Conservation (phyloP, 2,797 vertebrate species). For the Ciconia nigra region DNA sequence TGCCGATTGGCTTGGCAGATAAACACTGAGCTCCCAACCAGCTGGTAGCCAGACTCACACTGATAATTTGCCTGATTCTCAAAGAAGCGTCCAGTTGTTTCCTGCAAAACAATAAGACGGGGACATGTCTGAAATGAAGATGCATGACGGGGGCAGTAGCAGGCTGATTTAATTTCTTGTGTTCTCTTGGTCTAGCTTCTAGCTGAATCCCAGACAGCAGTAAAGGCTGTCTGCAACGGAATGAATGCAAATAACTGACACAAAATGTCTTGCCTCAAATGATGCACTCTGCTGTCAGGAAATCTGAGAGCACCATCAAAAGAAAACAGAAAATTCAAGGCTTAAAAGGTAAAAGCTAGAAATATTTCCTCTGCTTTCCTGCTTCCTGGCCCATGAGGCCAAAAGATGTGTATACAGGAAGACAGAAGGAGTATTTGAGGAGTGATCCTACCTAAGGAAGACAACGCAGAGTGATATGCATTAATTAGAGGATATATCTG, state of each 20-base stretch:
- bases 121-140: background rate
- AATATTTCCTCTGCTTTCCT: background rate
- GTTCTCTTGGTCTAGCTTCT: background rate
- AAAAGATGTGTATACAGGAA: background rate
- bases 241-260: background rate
- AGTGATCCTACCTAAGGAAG: background rate
- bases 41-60: constrained; percentile 86
- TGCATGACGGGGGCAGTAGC: background rate
- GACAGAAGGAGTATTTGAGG: background rate
- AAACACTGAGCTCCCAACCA: constrained; percentile 82
- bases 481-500: background rate
- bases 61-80: constrained; percentile 84
- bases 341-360: background rate
- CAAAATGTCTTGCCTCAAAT: background rate
- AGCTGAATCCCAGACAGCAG: background rate
- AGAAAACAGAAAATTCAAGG: background rate
- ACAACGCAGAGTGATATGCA: background rate
- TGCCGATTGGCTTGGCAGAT: constrained; percentile 92
- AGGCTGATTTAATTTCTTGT: background rate
- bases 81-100: constrained; percentile 80
- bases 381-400: background rate
- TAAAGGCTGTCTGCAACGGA: background rate
- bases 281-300: background rate
- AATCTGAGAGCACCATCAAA: background rate
- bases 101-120: constrained; percentile 67